phyloP scores from a whole-genome alignment of 2,797 vertebrate genomes.

The Choloepus didactylus region DNA sequence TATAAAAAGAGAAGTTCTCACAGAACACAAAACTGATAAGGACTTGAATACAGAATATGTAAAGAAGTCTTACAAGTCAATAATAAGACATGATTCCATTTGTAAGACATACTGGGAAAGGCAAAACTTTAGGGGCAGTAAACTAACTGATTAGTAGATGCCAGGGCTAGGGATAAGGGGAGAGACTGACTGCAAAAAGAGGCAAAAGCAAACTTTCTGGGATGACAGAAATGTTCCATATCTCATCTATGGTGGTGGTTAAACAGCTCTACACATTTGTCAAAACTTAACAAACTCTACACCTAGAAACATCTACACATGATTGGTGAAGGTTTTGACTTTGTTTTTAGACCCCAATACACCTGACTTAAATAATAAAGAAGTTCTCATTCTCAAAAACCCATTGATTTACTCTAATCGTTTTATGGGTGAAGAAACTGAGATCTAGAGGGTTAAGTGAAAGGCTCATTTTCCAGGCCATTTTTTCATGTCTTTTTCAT shows the following conservation, averaged over 20 bases:
- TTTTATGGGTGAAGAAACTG: neutral
- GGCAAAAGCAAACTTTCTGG: neutral
- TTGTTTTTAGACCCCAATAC: neutral
- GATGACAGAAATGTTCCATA: neutral
- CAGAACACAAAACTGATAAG: neutral
- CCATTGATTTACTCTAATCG: neutral
- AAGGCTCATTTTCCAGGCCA: neutral
- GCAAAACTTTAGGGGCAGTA: neutral
- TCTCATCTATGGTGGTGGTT: neutral
- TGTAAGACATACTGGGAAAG: neutral
- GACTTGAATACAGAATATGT: neutral
- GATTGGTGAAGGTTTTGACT: too few species aligned
- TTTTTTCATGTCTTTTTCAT: neutral
- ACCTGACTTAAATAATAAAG: neutral
- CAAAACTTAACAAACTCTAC: neutral
- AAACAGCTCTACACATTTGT: neutral
- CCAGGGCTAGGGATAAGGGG: neutral
- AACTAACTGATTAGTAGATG: neutral
- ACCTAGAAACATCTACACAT: too few species aligned
- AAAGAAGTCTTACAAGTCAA: neutral
- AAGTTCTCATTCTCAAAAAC: neutral
- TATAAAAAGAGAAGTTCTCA: neutral
- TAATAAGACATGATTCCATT: neutral
- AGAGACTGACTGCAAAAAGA: neutral
- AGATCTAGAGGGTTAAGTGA: neutral